phyloP scores from a whole-genome alignment of 2,113 vertebrate species.

The Trematocara zebra region DNA sequence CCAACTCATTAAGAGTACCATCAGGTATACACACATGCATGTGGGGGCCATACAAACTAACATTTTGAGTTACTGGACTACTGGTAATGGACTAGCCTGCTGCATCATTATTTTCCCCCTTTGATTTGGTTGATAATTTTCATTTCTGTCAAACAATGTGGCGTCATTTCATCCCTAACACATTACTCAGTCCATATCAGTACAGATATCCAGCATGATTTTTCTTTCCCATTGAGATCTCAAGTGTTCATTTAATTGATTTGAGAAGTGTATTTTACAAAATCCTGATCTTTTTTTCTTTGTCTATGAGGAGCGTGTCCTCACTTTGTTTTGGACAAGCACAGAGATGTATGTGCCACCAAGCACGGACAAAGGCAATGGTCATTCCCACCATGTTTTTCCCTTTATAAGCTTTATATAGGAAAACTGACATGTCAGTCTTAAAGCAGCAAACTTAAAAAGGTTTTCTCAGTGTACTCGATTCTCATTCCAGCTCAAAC shows the following conservation, averaged over 20 bases:
- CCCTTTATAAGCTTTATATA: accelerated
- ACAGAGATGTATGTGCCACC: background rate
- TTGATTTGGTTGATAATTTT: background rate
- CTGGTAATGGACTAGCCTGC: background rate
- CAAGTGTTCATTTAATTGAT: background rate
- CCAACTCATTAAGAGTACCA: background rate
- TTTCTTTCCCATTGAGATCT: background rate
- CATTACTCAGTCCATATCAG: background rate
- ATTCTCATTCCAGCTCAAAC: background rate
- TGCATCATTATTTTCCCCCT: accelerated
- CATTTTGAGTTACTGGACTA: background rate
- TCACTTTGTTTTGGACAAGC: accelerated
- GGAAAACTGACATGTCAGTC: background rate
- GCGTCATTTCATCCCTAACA: background rate
- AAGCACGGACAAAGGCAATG: background rate
- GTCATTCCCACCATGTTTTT: background rate
- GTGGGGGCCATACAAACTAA: background rate
- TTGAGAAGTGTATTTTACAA: accelerated
- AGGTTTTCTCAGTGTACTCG: background rate
- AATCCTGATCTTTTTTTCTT: background rate
- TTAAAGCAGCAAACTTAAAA: background rate
- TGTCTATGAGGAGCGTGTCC: background rate
- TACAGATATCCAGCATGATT: accelerated
- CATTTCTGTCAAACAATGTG: background rate
- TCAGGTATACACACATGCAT: background rate